Evolutionary conservation across 1,140 invertebrate genomes (phyloP), one percentile per base, ranked within the genome.

Genomic region (Tetramorium parvispinum): DNA sequence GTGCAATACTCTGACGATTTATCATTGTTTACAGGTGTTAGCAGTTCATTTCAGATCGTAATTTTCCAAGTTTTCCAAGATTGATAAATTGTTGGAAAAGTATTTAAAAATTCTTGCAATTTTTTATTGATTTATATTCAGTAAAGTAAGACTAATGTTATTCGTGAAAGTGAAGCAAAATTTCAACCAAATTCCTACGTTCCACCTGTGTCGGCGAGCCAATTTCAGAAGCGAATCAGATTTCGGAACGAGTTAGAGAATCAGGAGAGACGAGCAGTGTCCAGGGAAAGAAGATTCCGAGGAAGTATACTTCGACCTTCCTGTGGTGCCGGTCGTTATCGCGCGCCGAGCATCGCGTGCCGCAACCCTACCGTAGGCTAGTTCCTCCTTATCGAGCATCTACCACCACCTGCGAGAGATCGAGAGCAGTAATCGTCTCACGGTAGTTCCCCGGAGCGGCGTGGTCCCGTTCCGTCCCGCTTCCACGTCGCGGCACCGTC

Each of bases 361-460:
- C 68, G 68, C 68, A 83, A 83, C 55, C 68, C 68, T 83, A 59
- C 79, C 79, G 53, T 83, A 75, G 51, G 24, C 79, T 13, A 82
- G 79, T 24, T 37, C n/a, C 53, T 18, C 59, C 68, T 75, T 83
- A 83, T 83, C 79, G 53, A 0, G 24, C 24, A 83, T 83, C 79
- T 83, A 83, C 68, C 53, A 83, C 68, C 68, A 83, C 79, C 79
- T 83, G 79, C 79, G 68, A 83, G 53, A 55, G 79, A 83, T 83
- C 68, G 79, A 75, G 79, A 83, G 53, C 79, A 40, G 79, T 75
- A 75, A 83, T 83, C 79, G 79, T 83, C 79, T 83, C 68, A 83
- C 79, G 79, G 68, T 83, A 83, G 68, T 83, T 37, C 79, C 79
- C 79, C 68, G 68, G 53, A 83, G 79, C 79, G n/a, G 59, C 27